A percentile compares a stretch with the other conserved stretches of the same genome.
Conservation (phyloP, 1,140 invertebrate genomes). For the Schlechtendalia chinensis region DNA sequence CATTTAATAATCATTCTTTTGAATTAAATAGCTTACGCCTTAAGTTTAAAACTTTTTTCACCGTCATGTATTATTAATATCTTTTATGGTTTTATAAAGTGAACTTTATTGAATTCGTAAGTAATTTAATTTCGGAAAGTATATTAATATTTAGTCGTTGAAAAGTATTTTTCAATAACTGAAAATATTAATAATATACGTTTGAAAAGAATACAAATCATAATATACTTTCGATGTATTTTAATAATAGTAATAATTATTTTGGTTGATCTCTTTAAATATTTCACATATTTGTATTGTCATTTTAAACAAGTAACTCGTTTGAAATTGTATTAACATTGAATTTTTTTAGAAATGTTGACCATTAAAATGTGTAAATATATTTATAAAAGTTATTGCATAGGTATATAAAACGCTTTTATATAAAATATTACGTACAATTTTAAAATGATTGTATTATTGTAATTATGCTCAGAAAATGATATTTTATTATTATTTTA, state of each 20-base stretch:
- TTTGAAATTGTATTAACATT: too few species aligned
- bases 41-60: background rate
- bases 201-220: background rate
- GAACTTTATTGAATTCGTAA: background rate
- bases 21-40: background rate
- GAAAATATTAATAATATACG: background rate
- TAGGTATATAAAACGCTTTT: too few species aligned
- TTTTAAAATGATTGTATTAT: too few species aligned
- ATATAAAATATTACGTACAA: too few species aligned
- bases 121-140: background rate
- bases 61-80: background rate
- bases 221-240: background rate
- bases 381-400: too few species aligned
- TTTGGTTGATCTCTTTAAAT: background rate
- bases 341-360: too few species aligned
- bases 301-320: too few species aligned
- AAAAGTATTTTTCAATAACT: background rate
- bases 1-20: background rate
- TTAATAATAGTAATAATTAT: background rate
- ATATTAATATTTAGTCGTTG: background rate
- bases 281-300: background rate
- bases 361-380: too few species aligned
- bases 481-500: background rate
- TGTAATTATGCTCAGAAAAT: background rate
- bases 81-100: background rate